These are phyloP conservation scores for Aphodius granarius DNA, from an alignment of 2,888 invertebrate species.

Conservation along the genomic window DNA sequence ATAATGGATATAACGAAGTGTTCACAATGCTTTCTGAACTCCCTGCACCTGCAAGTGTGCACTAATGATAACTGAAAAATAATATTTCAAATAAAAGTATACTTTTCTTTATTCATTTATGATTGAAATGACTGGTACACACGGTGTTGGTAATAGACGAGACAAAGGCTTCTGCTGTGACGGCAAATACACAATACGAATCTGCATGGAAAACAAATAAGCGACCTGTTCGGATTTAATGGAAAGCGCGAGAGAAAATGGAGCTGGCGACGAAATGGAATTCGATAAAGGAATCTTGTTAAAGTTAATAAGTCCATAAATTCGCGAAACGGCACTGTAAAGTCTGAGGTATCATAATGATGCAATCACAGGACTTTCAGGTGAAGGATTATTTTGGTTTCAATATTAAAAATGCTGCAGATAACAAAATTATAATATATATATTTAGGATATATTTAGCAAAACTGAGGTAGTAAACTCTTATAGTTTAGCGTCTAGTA, in stretches of 20 bases:
- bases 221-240: background rate
- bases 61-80: too few relatives aligned
- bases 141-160: background rate
- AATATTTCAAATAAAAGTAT: too few relatives aligned
- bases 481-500: too few relatives aligned
- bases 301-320: background rate
- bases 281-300: background rate
- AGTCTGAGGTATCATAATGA: background rate
- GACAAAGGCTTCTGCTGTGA: background rate
- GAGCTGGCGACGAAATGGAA: background rate
- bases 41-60: too few relatives aligned
- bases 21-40: too few relatives aligned
- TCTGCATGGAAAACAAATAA: background rate
- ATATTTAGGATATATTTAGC: too few relatives aligned
- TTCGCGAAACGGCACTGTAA: background rate
- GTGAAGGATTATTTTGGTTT: too few relatives aligned
- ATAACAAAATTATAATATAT: too few relatives aligned
- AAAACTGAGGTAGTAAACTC: too few relatives aligned
- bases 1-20: too few relatives aligned
- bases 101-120: background rate
- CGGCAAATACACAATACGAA: background rate
- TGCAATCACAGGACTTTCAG: too few relatives aligned
- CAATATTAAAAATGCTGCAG: too few relatives aligned
- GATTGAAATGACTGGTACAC: background rate
- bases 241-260: background rate